Conservation (phyloP, 2,888 invertebrate species). For the Perdita meconis region DNA sequence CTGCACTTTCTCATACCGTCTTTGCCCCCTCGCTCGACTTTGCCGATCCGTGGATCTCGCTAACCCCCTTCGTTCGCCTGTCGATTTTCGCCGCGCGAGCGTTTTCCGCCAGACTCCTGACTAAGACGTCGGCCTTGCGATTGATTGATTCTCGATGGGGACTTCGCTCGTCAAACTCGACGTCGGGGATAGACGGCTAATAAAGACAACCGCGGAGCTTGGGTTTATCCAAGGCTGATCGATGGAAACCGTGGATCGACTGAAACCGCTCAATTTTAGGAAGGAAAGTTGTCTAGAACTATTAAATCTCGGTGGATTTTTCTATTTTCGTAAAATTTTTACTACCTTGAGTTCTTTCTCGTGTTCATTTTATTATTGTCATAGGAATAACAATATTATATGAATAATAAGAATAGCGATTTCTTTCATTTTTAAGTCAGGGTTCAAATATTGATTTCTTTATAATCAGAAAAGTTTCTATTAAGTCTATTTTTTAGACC, state of each 20-base stretch:
- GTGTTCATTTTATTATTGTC: too few species aligned
- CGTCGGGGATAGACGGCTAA: neutral
- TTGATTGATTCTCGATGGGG: slow-evolving; percentile 35
- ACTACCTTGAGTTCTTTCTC: too few species aligned
- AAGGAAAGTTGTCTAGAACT: too few species aligned
- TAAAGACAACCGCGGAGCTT: neutral
- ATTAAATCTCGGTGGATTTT: too few species aligned
- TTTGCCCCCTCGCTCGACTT: slow-evolving; percentile 9
- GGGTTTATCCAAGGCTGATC: slow-evolving; percentile 5
- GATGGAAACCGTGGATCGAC: slow-evolving; percentile 28
- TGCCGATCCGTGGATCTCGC: neutral
- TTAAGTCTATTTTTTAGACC: too few species aligned
- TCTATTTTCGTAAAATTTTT: too few species aligned
- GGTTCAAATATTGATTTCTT: too few species aligned
- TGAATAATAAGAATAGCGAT: too few species aligned
- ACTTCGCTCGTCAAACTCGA: neutral
- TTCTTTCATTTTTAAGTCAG: too few species aligned
- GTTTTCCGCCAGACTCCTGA: neutral
- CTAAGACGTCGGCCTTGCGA: slow-evolving; percentile 7
- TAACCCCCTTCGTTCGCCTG: neutral
- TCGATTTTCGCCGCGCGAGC: neutral
- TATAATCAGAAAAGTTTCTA: too few species aligned
- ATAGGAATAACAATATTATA: too few species aligned
- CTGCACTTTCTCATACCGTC: slow-evolving; percentile 36
- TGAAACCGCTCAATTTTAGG: too few species aligned